Conservation (phyloP, 64 coral and sea anemone species). For the Porites lutea region DNA sequence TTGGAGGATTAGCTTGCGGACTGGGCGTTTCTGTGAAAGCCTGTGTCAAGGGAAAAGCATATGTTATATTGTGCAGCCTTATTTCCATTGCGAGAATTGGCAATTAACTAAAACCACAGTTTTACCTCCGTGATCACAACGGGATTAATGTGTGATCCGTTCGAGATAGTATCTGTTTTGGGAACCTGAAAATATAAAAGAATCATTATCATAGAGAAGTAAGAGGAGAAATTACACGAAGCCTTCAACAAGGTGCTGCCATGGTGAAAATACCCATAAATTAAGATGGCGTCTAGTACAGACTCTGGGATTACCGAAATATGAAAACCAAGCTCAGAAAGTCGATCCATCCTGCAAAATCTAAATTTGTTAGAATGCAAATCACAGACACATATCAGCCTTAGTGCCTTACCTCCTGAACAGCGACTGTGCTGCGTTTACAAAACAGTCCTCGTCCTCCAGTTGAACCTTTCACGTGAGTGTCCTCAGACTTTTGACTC, state of each 20-base stretch:
- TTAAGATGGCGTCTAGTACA: too few relatives aligned
- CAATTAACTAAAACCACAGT: not conserved
- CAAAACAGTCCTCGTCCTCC: constrained; percentile 3
- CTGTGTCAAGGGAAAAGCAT: not conserved
- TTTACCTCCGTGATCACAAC: not conserved
- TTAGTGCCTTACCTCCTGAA: not conserved
- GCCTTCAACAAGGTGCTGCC: too few relatives aligned
- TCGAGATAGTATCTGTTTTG: not conserved
- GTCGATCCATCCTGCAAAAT: not conserved
- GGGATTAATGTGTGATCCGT: constrained; percentile 11
- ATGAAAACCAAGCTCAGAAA: too few relatives aligned
- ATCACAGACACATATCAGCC: too few relatives aligned
- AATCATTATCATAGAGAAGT: not conserved
- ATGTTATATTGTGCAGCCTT: not conserved
- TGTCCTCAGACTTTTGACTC: not conserved
- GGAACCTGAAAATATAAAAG: not conserved
- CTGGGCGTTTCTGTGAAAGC: not conserved
- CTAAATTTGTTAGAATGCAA: too few relatives aligned
- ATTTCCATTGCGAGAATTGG: too few relatives aligned
- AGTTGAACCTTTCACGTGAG: not conserved
- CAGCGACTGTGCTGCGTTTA: not conserved
- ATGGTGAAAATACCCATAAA: too few relatives aligned
- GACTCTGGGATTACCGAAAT: too few relatives aligned
- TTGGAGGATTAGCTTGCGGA: not conserved
- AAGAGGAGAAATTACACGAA: too few relatives aligned